Evolutionary conservation across 2,797 vertebrate genomes (phyloP).

Genomic region (Acanthurus tractus): DNA sequence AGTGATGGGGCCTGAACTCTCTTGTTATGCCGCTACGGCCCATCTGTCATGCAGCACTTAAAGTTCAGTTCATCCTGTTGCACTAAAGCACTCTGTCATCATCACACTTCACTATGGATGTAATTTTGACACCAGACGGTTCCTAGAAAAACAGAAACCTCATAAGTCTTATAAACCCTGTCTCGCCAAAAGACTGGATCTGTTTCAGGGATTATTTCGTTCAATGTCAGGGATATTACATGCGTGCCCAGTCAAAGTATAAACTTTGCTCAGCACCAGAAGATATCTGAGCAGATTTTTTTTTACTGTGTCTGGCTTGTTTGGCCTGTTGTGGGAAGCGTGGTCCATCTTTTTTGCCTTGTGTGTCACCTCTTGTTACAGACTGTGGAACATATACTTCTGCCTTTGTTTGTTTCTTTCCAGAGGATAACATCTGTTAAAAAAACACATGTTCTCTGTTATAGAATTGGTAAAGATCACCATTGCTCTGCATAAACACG

Average conservation of each 20-base stretch:
- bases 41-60: slow-evolving; percentile 19
- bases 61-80: slow-evolving; percentile 16
- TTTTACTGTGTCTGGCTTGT: not conserved
- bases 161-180: slow-evolving; percentile 1
- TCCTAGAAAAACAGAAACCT: slow-evolving; percentile 18
- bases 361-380: slow-evolving; percentile 7
- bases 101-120: not conserved
- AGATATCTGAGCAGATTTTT: too few relatives aligned
- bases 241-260: not conserved
- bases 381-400: slow-evolving; percentile 23
- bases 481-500: slow-evolving; percentile 28
- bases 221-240: slow-evolving; percentile 5
- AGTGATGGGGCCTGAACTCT: slow-evolving; percentile 34
- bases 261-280: not conserved
- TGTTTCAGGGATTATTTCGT: slow-evolving; percentile 6
- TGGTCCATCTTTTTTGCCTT: slow-evolving; percentile 3
- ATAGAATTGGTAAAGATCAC: not conserved
- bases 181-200: not conserved
- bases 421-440: slow-evolving; percentile 42
- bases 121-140: slow-evolving; percentile 27
- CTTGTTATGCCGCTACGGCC: not conserved
- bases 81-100: slow-evolving; percentile 14
- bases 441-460: slow-evolving; percentile 48
- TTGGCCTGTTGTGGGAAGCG: slow-evolving; percentile 13
- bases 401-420: slow-evolving; percentile 36